phyloP scores from a whole-genome alignment of 2,888 invertebrate genomes.

The Gandaritis pyraliata region DNA sequence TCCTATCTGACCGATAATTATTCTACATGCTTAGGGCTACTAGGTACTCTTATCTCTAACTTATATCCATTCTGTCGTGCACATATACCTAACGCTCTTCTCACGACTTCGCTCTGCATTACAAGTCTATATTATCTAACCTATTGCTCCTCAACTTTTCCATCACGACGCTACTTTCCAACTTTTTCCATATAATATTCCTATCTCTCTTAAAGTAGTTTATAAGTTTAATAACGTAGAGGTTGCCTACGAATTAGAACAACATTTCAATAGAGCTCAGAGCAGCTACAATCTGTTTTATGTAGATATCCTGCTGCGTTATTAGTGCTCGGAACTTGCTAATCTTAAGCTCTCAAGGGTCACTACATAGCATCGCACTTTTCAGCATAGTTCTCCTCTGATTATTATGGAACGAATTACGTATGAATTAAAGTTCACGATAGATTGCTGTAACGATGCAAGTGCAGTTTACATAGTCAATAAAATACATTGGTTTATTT shows the following conservation, averaged over 20 bases:
- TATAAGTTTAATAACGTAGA: constrained; percentile 34
- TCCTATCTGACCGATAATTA: too few relatives aligned
- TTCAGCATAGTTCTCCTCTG: background rate
- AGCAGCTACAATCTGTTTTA: constrained; percentile 46
- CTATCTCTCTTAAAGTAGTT: constrained; percentile 11
- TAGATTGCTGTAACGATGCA: background rate
- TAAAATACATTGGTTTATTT: too few relatives aligned
- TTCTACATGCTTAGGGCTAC: too few relatives aligned
- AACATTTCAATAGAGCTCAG: constrained; percentile 41
- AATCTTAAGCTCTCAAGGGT: constrained; percentile 45
- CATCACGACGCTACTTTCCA: background rate
- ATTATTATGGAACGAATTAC: background rate
- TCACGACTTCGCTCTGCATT: background rate
- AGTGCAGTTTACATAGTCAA: too few relatives aligned
- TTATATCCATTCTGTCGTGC: too few relatives aligned
- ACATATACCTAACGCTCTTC: background rate
- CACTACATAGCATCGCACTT: background rate
- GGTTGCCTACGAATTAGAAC: constrained; percentile 35
- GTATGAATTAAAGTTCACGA: background rate
- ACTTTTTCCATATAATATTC: background rate
- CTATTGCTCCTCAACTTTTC: constrained; percentile 2
- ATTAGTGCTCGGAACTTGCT: constrained; percentile 52
- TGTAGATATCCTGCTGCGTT: constrained; percentile 55
- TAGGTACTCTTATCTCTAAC: too few relatives aligned
- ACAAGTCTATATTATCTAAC: background rate